phyloP scores from a whole-genome alignment of 1,140 invertebrate species.

The Bilobella aurantiaca region DNA sequence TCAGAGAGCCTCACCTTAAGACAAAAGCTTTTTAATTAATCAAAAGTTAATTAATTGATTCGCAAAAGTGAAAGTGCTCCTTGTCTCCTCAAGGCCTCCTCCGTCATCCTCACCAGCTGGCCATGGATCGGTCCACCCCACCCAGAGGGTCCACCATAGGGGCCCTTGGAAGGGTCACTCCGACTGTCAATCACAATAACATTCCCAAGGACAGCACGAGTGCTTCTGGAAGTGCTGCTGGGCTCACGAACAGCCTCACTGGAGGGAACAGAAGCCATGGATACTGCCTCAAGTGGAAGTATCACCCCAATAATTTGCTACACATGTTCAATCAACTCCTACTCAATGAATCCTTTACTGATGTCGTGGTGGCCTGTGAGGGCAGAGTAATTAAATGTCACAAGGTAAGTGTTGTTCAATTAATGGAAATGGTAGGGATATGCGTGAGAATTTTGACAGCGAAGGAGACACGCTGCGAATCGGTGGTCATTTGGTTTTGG shows the following conservation, averaged over 20 bases:
- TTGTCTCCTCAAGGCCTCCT: too few species aligned
- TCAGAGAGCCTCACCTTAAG: background rate
- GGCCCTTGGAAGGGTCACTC: background rate
- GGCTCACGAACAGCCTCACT: background rate
- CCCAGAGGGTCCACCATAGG: too few species aligned
- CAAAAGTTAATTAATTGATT: background rate
- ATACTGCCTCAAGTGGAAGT: conserved; percentile 33
- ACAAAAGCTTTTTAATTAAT: background rate
- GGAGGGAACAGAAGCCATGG: conserved; percentile 15
- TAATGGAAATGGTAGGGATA: background rate
- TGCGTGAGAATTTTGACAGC: too few species aligned
- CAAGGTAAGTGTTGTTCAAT: conserved; percentile 50
- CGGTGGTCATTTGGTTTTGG: background rate
- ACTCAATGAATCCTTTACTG: conserved; percentile 76
- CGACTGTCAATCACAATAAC: background rate
- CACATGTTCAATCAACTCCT: conserved; percentile 76
- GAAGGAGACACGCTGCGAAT: too few species aligned
- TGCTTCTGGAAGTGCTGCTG: background rate
- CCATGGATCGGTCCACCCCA: too few species aligned
- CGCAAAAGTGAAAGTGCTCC: background rate
- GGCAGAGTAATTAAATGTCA: conserved; percentile 76
- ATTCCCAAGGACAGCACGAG: background rate
- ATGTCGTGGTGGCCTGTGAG: conserved; percentile 80
- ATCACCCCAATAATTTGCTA: conserved; percentile 58
- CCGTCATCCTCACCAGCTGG: too few species aligned